Evolutionary conservation across 2,113 vertebrate species (phyloP).

Genomic region (Semnornis frantzii): DNA sequence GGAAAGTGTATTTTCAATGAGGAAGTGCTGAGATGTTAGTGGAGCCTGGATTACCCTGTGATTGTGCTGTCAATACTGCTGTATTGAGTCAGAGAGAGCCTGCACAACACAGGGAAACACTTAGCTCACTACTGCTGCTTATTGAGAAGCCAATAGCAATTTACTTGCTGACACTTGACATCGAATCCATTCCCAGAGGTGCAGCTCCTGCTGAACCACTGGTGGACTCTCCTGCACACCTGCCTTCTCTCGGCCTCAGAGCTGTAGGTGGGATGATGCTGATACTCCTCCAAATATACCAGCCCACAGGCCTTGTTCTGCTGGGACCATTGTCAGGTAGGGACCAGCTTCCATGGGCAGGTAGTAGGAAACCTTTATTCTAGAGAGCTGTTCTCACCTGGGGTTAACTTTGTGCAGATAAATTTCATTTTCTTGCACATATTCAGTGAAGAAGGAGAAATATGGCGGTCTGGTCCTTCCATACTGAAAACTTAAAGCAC

Average conservation of each 20-base stretch:
- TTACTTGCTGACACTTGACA: constrained; percentile 91
- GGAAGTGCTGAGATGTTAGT: constrained; percentile 78
- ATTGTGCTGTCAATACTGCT: constrained; percentile 96
- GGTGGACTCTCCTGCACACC: not conserved
- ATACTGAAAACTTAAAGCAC: not conserved
- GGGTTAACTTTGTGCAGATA: not conserved
- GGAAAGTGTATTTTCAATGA: constrained; percentile 78
- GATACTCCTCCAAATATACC: rapidly evolving
- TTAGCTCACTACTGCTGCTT: constrained; percentile 89
- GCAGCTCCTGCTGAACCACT: constrained; percentile 47
- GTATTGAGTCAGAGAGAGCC: constrained; percentile 89
- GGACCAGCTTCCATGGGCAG: not conserved
- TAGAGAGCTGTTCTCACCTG: not conserved
- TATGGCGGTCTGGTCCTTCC: not conserved
- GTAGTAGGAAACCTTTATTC: rapidly evolving
- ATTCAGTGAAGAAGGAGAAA: rapidly evolving
- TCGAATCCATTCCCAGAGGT: constrained; percentile 77
- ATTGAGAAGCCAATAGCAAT: constrained; percentile 99
- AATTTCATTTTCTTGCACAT: rapidly evolving
- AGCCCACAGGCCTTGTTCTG: rapidly evolving
- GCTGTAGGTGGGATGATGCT: not conserved
- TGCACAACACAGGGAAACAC: constrained; percentile 86
- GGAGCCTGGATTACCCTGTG: constrained; percentile 90
- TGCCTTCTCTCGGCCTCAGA: not conserved
- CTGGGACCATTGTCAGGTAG: not conserved